Evolutionary conservation across 2,888 invertebrate genomes (phyloP).

Genomic region (Drosophila trichaetosa): DNA sequence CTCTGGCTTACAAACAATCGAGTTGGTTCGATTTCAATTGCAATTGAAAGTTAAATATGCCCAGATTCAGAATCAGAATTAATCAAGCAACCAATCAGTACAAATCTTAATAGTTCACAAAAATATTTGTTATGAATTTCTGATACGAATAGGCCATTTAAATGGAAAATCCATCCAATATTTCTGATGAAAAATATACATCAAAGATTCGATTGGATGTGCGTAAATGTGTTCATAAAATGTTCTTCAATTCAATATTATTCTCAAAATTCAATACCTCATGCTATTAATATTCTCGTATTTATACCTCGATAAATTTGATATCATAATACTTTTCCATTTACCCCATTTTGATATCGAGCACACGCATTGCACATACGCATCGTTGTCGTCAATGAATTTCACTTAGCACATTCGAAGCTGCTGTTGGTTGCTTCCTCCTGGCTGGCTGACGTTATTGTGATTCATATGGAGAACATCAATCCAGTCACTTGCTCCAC

Average conservation of each 20-base stretch:
- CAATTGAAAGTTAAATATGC: constrained; percentile 13
- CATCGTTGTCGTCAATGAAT: constrained; percentile 20
- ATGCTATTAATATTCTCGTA: neutral
- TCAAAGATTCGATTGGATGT: neutral
- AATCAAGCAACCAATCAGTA: neutral
- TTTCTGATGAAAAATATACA: neutral
- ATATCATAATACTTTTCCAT: neutral
- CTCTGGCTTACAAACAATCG: neutral
- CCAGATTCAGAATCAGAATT: neutral
- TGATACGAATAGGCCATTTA: neutral
- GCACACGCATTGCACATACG: constrained; percentile 41
- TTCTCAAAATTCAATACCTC: neutral
- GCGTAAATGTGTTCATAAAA: neutral
- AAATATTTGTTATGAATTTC: neutral
- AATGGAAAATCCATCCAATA: neutral
- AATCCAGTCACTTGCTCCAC: constrained; percentile 35
- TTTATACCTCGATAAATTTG: neutral
- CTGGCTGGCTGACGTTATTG: constrained; percentile 11
- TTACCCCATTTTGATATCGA: neutral
- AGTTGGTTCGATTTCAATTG: neutral
- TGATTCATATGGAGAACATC: constrained; percentile 56
- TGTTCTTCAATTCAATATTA: neutral
- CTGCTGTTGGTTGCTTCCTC: neutral
- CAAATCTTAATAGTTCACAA: neutral
- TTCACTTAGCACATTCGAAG: constrained; percentile 22